phyloP scores from a whole-genome alignment of 2,888 invertebrate species.

The Perithous albicinctus region DNA sequence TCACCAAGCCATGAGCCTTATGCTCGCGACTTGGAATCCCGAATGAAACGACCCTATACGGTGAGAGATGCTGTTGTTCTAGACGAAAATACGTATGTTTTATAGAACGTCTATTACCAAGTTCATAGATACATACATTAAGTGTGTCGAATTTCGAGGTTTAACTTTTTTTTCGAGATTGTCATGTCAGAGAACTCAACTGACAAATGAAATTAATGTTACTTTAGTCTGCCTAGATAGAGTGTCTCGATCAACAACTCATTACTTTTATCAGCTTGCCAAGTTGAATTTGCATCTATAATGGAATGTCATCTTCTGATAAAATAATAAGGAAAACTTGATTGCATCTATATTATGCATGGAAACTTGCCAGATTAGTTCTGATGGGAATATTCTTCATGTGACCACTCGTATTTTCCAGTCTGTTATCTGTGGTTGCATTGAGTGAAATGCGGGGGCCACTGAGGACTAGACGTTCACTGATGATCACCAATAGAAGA shows the following conservation, averaged over 20 bases:
- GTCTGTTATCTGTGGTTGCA: no score
- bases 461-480: no score
- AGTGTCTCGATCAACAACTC: neutral
- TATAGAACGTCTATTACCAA: constrained; percentile 7
- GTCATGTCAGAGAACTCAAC: neutral
- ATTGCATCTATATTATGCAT: neutral
- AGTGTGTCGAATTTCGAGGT: constrained; percentile 41
- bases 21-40: constrained; percentile 34
- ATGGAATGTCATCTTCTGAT: constrained; percentile 25
- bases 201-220: neutral
- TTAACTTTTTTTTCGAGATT: neutral
- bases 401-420: neutral
- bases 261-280: neutral
- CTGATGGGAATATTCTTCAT: neutral
- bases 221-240: neutral
- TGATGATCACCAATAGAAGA: no score
- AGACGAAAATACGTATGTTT: constrained; percentile 27
- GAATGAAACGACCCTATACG: constrained; percentile 26
- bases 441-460: no score
- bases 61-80: neutral
- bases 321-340: constrained; percentile 19
- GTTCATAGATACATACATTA: neutral
- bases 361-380: neutral
- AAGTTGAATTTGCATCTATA: constrained; percentile 6
- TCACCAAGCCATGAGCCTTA: constrained; percentile 17